phyloP scores from a whole-genome alignment of 2,888 invertebrate species.

The Polyommatus iphigenia region DNA sequence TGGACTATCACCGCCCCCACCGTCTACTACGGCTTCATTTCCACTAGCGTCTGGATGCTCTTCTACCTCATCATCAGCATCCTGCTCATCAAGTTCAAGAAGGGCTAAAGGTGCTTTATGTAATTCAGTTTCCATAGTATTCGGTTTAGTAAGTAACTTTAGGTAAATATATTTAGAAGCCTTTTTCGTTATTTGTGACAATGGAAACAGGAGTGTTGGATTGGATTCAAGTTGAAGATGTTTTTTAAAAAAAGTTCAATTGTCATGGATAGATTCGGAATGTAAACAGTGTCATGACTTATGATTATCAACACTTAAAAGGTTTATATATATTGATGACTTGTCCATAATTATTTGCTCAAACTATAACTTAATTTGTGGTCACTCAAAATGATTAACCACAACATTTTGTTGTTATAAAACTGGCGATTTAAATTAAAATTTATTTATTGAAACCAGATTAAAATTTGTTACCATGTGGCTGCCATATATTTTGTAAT shows the following conservation, averaged over 20 bases:
- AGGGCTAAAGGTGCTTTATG: constrained; percentile 77
- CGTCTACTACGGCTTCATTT: constrained; percentile 91
- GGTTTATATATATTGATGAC: background rate
- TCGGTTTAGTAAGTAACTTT: too few species aligned
- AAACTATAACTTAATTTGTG: background rate
- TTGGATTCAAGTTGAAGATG: too few species aligned
- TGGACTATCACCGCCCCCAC: constrained; percentile 86
- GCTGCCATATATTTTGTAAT: background rate
- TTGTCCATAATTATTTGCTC: background rate
- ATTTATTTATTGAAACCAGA: background rate
- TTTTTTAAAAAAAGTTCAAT: too few species aligned
- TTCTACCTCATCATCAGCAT: constrained; percentile 87
- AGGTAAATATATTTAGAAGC: too few species aligned
- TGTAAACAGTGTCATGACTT: too few species aligned
- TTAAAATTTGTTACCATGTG: background rate
- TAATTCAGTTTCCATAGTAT: background rate
- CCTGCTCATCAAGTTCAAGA: constrained; percentile 89
- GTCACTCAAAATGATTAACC: background rate
- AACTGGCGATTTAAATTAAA: too few species aligned
- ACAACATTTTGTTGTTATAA: background rate
- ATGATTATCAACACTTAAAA: too few species aligned
- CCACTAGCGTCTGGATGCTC: constrained; percentile 88
- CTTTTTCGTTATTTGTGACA: too few species aligned
- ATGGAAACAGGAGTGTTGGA: too few species aligned
- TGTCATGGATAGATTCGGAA: too few species aligned